A percentile compares a stretch with the other conserved stretches of the same genome.
Conservation (phyloP, 2,113 vertebrate genomes). For the Pseudorectes ferrugineus region DNA sequence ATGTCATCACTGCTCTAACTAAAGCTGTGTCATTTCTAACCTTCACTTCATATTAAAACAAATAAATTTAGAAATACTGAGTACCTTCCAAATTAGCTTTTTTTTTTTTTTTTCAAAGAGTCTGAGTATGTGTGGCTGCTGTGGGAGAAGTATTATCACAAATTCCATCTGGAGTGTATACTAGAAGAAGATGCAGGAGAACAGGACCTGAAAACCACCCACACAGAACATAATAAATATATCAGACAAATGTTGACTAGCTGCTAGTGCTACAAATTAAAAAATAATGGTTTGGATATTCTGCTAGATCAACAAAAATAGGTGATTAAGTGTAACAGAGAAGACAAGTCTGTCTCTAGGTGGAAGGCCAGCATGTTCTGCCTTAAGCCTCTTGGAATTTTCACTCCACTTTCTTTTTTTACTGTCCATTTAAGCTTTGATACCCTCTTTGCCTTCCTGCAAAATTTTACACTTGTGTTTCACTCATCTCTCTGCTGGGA, state of each 20-base stretch:
- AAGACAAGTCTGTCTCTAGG: neutral
- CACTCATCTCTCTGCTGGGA: neutral
- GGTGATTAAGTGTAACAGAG: neutral
- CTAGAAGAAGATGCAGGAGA: neutral
- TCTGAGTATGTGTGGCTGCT: neutral
- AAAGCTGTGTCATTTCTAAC: slow-evolving; percentile 12
- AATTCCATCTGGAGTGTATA: neutral
- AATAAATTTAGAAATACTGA: slow-evolving; percentile 18
- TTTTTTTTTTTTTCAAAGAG: neutral
- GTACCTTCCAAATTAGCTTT: neutral
- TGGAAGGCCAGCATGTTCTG: neutral
- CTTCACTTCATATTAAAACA: slow-evolving; percentile 21
- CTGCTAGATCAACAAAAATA: neutral
- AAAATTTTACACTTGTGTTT: neutral
- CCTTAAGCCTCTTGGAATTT: neutral
- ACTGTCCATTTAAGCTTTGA: neutral
- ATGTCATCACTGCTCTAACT: neutral
- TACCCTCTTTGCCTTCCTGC: neutral
- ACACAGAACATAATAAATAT: neutral
- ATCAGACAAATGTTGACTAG: neutral
- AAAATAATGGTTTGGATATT: neutral
- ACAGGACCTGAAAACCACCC: neutral
- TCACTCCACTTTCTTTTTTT: neutral
- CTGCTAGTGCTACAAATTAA: neutral
- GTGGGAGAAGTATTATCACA: neutral